Conservation (phyloP, 2,113 vertebrate species). For the Cryptoleucopteryx plumbea region DNA sequence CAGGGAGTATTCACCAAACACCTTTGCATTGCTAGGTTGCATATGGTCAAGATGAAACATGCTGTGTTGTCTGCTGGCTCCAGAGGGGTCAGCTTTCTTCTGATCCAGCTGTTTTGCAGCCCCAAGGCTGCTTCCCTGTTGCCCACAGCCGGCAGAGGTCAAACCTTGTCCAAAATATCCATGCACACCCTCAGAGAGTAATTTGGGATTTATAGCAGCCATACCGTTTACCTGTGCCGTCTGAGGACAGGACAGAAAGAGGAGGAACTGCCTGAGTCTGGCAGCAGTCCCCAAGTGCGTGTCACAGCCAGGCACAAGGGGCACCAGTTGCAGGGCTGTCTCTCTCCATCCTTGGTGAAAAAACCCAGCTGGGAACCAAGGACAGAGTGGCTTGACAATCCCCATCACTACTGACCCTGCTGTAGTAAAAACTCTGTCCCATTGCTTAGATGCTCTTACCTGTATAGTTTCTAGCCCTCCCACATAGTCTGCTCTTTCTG, state of each 20-base stretch:
- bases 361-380: background rate
- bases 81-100: background rate
- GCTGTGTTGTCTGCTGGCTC: background rate
- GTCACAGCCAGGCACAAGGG: background rate
- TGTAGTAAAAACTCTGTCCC: background rate
- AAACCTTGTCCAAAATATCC: background rate
- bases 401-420: background rate
- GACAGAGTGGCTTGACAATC: background rate
- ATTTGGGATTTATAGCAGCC: background rate
- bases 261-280: rapidly evolving
- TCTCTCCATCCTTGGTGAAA: background rate
- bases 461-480: background rate
- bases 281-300: background rate
- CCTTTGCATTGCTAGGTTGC: background rate
- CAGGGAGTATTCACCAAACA: background rate
- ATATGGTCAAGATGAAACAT: background rate
- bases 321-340: background rate
- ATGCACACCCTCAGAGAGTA: background rate
- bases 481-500: background rate
- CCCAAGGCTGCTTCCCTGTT: background rate
- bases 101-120: background rate
- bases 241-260: background rate
- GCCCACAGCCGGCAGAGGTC: background rate
- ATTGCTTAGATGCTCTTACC: background rate
- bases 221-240: background rate